Evolutionary conservation across 2,113 vertebrate species (phyloP), one percentile per base, ranked within the genome.

Genomic region (Thymallus thymallus): DNA sequence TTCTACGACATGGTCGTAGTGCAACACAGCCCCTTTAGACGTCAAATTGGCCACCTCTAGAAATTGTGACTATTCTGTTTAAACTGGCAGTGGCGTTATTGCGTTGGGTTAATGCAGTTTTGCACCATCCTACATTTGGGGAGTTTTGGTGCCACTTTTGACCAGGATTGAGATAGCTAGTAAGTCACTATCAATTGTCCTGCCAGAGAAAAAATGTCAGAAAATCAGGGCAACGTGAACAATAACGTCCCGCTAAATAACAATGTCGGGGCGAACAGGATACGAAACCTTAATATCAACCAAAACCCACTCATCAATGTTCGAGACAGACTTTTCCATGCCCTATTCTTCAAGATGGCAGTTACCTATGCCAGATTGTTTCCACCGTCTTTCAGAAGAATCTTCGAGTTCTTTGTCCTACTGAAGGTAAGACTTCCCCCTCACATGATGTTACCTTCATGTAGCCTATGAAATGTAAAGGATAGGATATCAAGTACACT

Each of bases 341-440:
- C 97, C 0, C 94, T 99, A 0, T 99, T 99, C 88, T 99, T 99
- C 92, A 99, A 98, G 92, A 99, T 98, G 96, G 97, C 98, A 24
- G 97, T 99, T 73, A 98, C 97, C n/a, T 99, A 99, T 16, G 96
- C 96, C 14, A 93, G 98, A 4, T 94, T 99, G n/a, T 99, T 98
- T 85, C 97, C 98, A 0, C 95, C 97, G 0, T 96, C 97, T 16
- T 98, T 98, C 87, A 94, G 98, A 5, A 94, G 98, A 2, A 93
- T 99, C 67, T 98, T 99, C 69, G 97, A 99, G 88, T 99, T 99
- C 90, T 96, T 98, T 56, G 94, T 99, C 22, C 92, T 99, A 41
- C 93, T 99, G 61, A 99, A 98, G 96, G 98, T 98, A 90, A 94
- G 87, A 18, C 24, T 29, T 35, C 2, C 29, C 35, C 35, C 60